Percentiles rank a stretch among this genome's conserved stretches.
Evolutionary conservation across 2,797 vertebrate genomes (phyloP).

Genomic region (Pseudochaenichthys georgianus): DNA sequence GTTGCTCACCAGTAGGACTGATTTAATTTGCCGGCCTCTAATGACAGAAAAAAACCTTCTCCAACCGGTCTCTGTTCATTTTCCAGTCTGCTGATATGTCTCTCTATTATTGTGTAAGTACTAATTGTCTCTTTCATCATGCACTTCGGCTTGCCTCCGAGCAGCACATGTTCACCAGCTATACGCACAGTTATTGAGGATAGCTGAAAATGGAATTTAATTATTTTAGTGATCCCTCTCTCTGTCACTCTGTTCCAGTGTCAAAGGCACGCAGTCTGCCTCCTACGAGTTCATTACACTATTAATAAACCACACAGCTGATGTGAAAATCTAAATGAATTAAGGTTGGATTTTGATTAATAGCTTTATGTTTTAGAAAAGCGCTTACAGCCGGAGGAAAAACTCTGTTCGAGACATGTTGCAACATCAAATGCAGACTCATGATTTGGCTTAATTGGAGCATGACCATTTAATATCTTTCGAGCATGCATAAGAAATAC

Average conservation of each 20-base stretch:
- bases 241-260: slow-evolving; percentile 25
- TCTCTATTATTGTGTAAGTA: slow-evolving; percentile 70
- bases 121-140: slow-evolving; percentile 75
- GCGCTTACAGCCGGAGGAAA: slow-evolving; percentile 1
- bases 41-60: slow-evolving; percentile 75
- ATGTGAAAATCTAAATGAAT: slow-evolving; percentile 25
- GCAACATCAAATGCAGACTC: slow-evolving; percentile 36
- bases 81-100: slow-evolving; percentile 64
- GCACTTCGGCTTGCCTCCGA: slow-evolving; percentile 51
- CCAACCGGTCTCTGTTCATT: slow-evolving; percentile 67
- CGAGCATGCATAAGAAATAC: slow-evolving; percentile 3
- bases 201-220: slow-evolving; percentile 43
- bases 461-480: slow-evolving; percentile 30
- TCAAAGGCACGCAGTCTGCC: not conserved
- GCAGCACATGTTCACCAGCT: slow-evolving; percentile 43
- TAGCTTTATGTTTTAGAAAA: slow-evolving; percentile 5
- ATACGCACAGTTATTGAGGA: slow-evolving; percentile 46
- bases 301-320: slow-evolving; percentile 3
- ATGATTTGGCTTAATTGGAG: slow-evolving; percentile 35
- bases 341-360: slow-evolving; percentile 16
- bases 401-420: slow-evolving; percentile 20
- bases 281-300: slow-evolving; percentile 16
- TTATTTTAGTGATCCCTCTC: slow-evolving; percentile 37
- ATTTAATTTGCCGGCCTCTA: slow-evolving; percentile 79
- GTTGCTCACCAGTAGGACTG: slow-evolving; percentile 68